A percentile compares a stretch with the other conserved stretches of the same genome.
phyloP scores from a whole-genome alignment of 2,113 vertebrate species.

The Actinemys pallida region DNA sequence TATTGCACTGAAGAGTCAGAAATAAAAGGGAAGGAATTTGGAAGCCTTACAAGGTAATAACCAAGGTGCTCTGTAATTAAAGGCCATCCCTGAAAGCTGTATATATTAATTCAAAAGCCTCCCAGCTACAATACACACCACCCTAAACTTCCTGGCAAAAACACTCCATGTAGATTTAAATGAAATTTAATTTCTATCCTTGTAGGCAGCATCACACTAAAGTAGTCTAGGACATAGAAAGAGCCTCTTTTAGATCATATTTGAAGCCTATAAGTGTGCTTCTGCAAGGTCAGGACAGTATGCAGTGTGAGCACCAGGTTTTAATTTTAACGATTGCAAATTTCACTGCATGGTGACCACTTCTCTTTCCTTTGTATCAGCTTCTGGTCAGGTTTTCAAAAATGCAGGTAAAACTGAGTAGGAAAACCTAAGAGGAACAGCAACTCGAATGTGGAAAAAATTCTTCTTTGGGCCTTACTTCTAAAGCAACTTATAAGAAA shows the following conservation, averaged over 20 bases:
- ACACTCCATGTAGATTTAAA: constrained; percentile 59
- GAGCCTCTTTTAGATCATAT: constrained; percentile 43
- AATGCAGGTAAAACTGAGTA: not conserved
- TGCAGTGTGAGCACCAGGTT: not conserved
- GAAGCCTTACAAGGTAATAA: constrained; percentile 49
- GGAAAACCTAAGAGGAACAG: constrained; percentile 55
- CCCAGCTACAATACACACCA: constrained; percentile 56
- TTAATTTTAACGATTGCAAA: constrained; percentile 20
- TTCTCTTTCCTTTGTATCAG: not conserved
- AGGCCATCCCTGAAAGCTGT: constrained; percentile 60
- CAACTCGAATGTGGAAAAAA: constrained; percentile 71
- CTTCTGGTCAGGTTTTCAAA: constrained; percentile 17
- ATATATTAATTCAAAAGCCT: constrained; percentile 64
- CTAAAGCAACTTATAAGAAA: constrained; percentile 70
- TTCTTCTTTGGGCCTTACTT: constrained; percentile 57
- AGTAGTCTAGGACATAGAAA: constrained; percentile 59
- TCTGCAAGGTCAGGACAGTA: constrained; percentile 25
- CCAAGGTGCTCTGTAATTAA: constrained; percentile 70
- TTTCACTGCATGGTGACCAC: not conserved
- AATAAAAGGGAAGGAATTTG: constrained; percentile 63
- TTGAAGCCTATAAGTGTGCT: constrained; percentile 61
- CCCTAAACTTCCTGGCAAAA: constrained; percentile 63
- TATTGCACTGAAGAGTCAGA: constrained; percentile 21
- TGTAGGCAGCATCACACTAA: constrained; percentile 35
- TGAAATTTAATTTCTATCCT: constrained; percentile 56